Evolutionary conservation across 2,888 invertebrate genomes (phyloP).

Genomic region (Campoplex nolae): DNA sequence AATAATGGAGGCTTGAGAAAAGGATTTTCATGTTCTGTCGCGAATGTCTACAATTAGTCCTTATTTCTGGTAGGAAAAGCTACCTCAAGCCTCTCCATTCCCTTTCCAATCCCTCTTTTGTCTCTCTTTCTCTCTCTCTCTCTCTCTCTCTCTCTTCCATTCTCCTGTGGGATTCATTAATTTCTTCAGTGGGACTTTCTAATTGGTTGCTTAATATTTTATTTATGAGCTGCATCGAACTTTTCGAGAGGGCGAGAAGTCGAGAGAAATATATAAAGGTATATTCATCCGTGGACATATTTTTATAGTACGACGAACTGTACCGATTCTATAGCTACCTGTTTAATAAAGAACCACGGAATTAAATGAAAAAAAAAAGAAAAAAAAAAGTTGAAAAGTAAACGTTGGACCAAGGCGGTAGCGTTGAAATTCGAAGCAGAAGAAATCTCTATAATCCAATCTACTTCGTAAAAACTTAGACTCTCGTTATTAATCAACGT

Average conservation of each 20-base stretch:
- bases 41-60: constrained; percentile 47
- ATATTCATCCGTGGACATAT: constrained; percentile 2
- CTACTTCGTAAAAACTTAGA: constrained; percentile 37
- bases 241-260: constrained; percentile 60
- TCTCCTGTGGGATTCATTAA: constrained; percentile 73
- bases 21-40: constrained; percentile 13
- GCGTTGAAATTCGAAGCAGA: constrained; percentile 31
- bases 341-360: constrained; percentile 58
- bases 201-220: constrained; percentile 80
- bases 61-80: neutral
- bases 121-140: neutral
- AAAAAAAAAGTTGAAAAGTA: constrained; percentile 54
- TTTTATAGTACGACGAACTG: constrained; percentile 19
- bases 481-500: constrained; percentile 41
- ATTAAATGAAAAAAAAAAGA: constrained; percentile 58
- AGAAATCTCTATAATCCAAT: constrained; percentile 57
- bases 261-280: constrained; percentile 6
- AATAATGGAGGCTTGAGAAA: constrained; percentile 70
- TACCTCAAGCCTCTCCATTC: neutral
- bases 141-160: neutral
- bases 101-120: neutral
- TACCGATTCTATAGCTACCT: constrained; percentile 39
- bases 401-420: constrained; percentile 33
- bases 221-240: constrained; percentile 77
- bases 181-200: constrained; percentile 76